phyloP scores from a whole-genome alignment of 2,888 invertebrate genomes.

The Drosophila borealis region DNA sequence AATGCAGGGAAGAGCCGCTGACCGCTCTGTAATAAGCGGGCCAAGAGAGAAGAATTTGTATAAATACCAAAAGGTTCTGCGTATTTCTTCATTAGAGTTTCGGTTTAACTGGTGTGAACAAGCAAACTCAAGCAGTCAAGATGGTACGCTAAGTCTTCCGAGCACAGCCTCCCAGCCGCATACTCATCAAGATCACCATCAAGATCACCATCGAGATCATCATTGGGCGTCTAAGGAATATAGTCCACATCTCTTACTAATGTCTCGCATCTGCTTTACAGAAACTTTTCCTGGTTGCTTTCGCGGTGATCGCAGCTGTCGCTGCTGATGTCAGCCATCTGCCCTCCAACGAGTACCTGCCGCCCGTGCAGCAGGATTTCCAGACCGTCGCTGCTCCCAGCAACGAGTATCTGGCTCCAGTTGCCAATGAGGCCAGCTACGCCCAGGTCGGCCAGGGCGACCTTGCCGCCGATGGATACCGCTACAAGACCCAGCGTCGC shows the following conservation, averaged over 20 bases:
- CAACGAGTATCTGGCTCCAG: conserved; percentile 74
- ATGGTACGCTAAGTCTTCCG: conserved; percentile 59
- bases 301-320: conserved; percentile 80
- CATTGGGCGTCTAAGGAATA: conserved; percentile 1
- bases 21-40: conserved; percentile 57
- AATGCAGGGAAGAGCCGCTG: conserved; percentile 20
- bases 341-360: conserved; percentile 80
- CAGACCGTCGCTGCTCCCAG: conserved; percentile 62
- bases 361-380: conserved; percentile 68
- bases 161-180: not conserved
- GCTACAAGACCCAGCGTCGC: conserved; percentile 79
- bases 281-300: conserved; percentile 81
- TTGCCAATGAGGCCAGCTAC: conserved; percentile 27
- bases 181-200: not conserved
- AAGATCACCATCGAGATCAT: too few relatives aligned
- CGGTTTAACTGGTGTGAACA: conserved; percentile 78
- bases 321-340: conserved; percentile 81
- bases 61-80: conserved; percentile 82
- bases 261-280: conserved; percentile 48
- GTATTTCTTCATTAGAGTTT: conserved; percentile 81
- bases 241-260: not conserved
- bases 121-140: conserved; percentile 63
- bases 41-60: conserved; percentile 73
- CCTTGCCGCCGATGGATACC: conserved; percentile 70
- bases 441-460: conserved; percentile 23